These are phyloP conservation scores for Nemotelus nigrinus DNA, from an alignment of 2,888 invertebrate species.

Conservation along the genomic window DNA sequence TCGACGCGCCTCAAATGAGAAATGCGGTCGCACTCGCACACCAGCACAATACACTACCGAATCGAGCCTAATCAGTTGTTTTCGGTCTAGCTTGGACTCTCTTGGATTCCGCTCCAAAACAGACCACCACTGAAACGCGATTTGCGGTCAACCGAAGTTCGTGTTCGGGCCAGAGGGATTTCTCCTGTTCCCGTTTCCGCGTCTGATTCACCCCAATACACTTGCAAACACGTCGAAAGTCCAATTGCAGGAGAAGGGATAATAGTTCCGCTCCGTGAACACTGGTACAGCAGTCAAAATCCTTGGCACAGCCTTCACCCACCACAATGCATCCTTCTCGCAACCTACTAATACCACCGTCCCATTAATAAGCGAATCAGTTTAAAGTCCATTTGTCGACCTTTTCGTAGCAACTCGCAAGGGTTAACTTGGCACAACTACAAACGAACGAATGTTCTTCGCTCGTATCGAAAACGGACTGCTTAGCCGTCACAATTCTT, in stretches of 20 bases:
- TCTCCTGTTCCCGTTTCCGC: slow-evolving; percentile 4
- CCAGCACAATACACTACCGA: slow-evolving; percentile 7
- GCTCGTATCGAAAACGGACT: not conserved
- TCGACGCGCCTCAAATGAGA: slow-evolving; percentile 24
- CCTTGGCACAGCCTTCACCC: not conserved
- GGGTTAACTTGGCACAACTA: slow-evolving; percentile 22
- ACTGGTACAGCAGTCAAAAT: too few relatives aligned
- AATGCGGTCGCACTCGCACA: slow-evolving; percentile 41
- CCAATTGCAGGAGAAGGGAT: too few relatives aligned
- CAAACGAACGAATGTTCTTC: not conserved
- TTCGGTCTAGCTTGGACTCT: not conserved
- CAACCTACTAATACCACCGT: not conserved
- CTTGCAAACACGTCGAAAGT: too few relatives aligned
- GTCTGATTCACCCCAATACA: not conserved
- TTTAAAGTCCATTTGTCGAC: too few relatives aligned
- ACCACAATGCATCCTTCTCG: not conserved
- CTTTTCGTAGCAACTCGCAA: slow-evolving; percentile 1
- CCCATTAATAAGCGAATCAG: not conserved
- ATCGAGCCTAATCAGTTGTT: not conserved
- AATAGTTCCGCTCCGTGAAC: too few relatives aligned
- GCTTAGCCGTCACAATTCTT: slow-evolving; percentile 11
- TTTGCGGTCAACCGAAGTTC: slow-evolving; percentile 13
- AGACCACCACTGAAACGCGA: too few relatives aligned
- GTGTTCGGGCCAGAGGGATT: not conserved
- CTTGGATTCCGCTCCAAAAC: too few relatives aligned